Evolutionary conservation across 2,797 vertebrate species (phyloP).

Genomic region (Lemur catta): DNA sequence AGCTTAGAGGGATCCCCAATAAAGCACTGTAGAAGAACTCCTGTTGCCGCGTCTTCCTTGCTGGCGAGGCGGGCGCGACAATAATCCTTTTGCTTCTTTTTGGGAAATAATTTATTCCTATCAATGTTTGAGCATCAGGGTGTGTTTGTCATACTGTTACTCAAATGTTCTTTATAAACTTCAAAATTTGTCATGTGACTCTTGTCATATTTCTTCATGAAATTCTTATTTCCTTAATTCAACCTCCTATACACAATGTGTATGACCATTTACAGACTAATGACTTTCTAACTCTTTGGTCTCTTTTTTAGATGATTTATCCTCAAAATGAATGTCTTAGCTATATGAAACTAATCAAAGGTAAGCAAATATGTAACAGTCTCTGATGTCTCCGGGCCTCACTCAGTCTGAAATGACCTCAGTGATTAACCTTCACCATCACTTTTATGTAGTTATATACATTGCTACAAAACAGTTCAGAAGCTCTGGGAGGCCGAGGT

Average conservation of each 20-base stretch:
- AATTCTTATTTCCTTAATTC: not conserved
- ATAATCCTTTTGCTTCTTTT: not conserved
- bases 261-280: not conserved
- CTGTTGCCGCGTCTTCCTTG: too few relatives aligned
- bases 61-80: too few relatives aligned
- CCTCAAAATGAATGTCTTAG: not conserved
- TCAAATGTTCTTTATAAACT: not conserved
- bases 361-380: not conserved
- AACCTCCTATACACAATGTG: not conserved
- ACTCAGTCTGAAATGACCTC: not conserved
- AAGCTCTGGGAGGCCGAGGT: not conserved
- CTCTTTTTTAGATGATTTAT: not conserved
- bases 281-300: not conserved
- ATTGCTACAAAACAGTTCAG: not conserved
- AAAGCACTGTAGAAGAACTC: too few relatives aligned
- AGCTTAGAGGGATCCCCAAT: too few relatives aligned
- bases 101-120: not conserved
- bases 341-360: not conserved
- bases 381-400: not conserved
- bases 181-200: not conserved
- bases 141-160: not conserved
- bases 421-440: not conserved
- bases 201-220: not conserved
- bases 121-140: not conserved
- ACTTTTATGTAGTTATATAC: not conserved